Evolutionary conservation across 2,888 invertebrate genomes (phyloP).

Genomic region (Taphrorychus bicolor): DNA sequence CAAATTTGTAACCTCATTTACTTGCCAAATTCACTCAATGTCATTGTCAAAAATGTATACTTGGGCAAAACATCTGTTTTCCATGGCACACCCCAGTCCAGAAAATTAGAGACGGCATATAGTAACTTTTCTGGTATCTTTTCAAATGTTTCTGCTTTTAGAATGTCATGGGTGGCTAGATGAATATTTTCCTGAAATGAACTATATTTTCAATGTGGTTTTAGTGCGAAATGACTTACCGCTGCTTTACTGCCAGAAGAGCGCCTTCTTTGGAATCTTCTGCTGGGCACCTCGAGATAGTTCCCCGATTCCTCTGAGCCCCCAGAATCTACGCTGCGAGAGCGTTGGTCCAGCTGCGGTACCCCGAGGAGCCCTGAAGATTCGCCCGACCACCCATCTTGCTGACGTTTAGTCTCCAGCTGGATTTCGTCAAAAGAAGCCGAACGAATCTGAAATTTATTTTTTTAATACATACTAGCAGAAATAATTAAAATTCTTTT

Average conservation of each 20-base stretch:
- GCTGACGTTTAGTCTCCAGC: slow-evolving; percentile 74
- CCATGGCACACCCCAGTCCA: neutral
- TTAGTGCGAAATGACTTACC: too few relatives aligned
- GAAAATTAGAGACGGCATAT: neutral
- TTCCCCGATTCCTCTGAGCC: slow-evolving; percentile 73
- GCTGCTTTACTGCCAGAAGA: slow-evolving; percentile 66
- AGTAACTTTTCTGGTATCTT: neutral
- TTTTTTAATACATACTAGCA: slow-evolving; percentile 2
- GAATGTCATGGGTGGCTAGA: too few relatives aligned
- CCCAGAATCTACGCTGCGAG: slow-evolving; percentile 82
- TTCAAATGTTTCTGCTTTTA: too few relatives aligned
- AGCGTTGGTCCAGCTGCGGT: slow-evolving; percentile 71
- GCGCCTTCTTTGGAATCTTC: slow-evolving; percentile 69
- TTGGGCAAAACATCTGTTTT: too few relatives aligned
- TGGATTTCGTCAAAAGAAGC: slow-evolving; percentile 92
- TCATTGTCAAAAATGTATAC: too few relatives aligned
- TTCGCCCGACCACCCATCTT: slow-evolving; percentile 46
- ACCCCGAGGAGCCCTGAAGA: slow-evolving; percentile 66
- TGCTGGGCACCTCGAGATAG: slow-evolving; percentile 62
- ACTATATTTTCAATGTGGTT: too few relatives aligned
- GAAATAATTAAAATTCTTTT: neutral
- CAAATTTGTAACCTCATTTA: too few relatives aligned
- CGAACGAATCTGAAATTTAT: slow-evolving; percentile 75
- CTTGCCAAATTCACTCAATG: too few relatives aligned
- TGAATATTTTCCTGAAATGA: too few relatives aligned